A percentile compares a stretch with the other conserved stretches of the same genome.
Conservation (phyloP, 1,140 invertebrate species). For the Arctopsyche grandis region DNA sequence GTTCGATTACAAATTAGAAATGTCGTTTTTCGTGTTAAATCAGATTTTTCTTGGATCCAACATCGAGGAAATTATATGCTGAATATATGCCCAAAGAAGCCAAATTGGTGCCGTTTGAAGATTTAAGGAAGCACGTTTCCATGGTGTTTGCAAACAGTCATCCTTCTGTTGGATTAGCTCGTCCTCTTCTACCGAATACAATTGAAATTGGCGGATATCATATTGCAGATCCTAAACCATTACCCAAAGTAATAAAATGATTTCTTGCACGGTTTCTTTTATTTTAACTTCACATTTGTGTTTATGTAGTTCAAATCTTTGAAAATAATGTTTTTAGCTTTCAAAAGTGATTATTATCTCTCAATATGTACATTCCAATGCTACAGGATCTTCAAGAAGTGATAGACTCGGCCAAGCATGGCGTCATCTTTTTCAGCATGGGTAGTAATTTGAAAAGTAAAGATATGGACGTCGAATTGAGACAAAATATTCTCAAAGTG, state of each 20-base stretch:
- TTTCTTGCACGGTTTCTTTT: no score
- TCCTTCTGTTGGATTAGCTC: no score
- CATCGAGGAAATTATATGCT: slow-evolving; percentile 37
- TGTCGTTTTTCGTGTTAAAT: not conserved
- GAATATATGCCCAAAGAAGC: slow-evolving; percentile 46
- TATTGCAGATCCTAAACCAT: slow-evolving; percentile 43
- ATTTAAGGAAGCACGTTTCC: slow-evolving; percentile 38
- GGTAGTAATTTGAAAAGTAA: no score
- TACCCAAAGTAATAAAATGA: slow-evolving; percentile 47
- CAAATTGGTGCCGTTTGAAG: slow-evolving; percentile 26
- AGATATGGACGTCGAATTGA: slow-evolving; percentile 63
- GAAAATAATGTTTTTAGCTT: not conserved
- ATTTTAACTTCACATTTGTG: no score
- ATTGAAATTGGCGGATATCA: no score
- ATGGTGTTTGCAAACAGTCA: slow-evolving; percentile 42
- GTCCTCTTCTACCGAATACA: no score
- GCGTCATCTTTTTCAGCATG: slow-evolving; percentile 73
- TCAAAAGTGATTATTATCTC: no score
- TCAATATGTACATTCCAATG: not conserved
- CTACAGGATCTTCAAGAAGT: slow-evolving; percentile 64
- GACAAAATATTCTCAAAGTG: slow-evolving; percentile 63
- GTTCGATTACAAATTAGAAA: not conserved
- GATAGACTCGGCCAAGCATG: slow-evolving; percentile 67
- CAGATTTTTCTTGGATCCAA: slow-evolving; percentile 34
- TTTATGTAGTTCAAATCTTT: no score